A percentile compares a stretch with the other conserved stretches of the same genome.
Evolutionary conservation across 2,113 vertebrate species (phyloP).

Genomic region (Halcyon malimbica): DNA sequence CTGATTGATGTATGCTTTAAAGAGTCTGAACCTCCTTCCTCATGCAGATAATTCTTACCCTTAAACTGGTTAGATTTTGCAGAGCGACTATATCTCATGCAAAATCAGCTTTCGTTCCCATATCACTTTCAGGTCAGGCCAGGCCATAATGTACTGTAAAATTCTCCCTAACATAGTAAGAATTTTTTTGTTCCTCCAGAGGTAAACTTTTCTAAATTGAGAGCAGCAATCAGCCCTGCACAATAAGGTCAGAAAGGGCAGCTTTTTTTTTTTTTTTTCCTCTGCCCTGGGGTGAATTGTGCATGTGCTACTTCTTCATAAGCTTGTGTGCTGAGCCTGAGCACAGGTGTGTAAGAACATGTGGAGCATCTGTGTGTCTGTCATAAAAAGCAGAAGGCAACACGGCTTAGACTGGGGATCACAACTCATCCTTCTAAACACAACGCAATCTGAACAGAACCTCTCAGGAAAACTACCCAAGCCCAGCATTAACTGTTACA

Average conservation of each 20-base stretch:
- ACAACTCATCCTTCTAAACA: neutral
- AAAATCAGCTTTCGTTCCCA: neutral
- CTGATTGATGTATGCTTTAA: constrained; percentile 23
- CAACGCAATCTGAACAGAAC: neutral
- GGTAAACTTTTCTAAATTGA: neutral
- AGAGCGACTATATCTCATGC: neutral
- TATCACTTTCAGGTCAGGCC: neutral
- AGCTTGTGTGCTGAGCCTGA: neutral
- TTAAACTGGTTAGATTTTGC: neutral
- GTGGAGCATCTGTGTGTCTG: neutral
- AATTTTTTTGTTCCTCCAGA: neutral
- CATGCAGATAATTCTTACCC: constrained; percentile 5
- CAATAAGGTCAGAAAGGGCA: neutral
- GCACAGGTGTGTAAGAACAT: neutral
- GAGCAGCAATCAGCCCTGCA: neutral
- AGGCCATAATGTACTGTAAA: neutral
- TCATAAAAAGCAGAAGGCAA: neutral
- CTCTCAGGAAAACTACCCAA: neutral
- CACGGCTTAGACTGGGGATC: neutral
- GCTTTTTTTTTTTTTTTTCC: neutral
- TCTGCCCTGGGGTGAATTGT: neutral
- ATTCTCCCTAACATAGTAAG: neutral
- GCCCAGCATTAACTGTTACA: neutral
- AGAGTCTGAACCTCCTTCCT: neutral
- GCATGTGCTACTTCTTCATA: neutral